phyloP scores from a whole-genome alignment of 2,797 vertebrate genomes.

The Mionectes olivaceus region DNA sequence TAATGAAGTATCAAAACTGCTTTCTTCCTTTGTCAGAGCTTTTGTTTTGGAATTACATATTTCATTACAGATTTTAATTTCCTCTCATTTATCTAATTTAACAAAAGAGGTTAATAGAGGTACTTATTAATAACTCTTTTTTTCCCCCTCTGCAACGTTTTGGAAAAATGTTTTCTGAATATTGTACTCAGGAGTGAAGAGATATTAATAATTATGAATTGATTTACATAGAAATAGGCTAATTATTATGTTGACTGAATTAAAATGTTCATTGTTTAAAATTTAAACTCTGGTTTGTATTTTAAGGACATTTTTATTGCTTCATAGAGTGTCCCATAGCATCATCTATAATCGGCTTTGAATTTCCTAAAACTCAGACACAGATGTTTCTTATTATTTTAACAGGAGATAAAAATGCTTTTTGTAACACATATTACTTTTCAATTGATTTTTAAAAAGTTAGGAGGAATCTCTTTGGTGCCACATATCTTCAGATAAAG shows the following conservation, averaged over 20 bases:
- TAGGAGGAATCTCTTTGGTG: neutral
- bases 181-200: conserved; percentile 36
- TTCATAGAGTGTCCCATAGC: neutral
- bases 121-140: neutral
- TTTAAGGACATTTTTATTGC: neutral
- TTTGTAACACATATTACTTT: neutral
- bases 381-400: neutral
- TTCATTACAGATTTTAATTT: conserved; percentile 31
- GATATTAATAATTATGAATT: conserved; percentile 64
- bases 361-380: neutral
- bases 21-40: neutral
- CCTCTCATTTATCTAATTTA: conserved; percentile 18
- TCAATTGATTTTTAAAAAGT: neutral
- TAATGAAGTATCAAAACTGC: neutral
- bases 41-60: neutral
- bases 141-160: neutral
- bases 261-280: conserved; percentile 58
- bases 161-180: conserved; percentile 8
- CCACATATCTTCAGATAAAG: neutral
- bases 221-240: conserved; percentile 68
- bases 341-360: neutral
- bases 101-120: conserved; percentile 19
- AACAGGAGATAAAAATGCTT: neutral
- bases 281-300: neutral
- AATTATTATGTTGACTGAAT: conserved; percentile 28